Evolutionary conservation across 2,113 vertebrate genomes (phyloP).

Genomic region (Dinomys branickii): DNA sequence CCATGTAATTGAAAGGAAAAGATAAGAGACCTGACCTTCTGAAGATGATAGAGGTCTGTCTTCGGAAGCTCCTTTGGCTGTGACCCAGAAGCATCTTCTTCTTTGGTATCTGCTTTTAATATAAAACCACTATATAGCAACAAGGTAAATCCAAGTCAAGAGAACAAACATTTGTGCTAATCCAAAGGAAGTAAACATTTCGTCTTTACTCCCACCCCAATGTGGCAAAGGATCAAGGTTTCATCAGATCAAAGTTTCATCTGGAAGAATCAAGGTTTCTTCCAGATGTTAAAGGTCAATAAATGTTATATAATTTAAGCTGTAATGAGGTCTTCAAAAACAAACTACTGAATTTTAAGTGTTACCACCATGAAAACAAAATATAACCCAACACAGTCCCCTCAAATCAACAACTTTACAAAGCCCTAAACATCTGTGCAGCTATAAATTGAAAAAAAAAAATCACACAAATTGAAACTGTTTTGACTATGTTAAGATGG

Average conservation of each 20-base stretch:
- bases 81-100: constrained; percentile 83
- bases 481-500: constrained; percentile 17
- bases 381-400: not conserved
- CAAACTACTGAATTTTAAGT: constrained; percentile 49
- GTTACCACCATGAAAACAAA: constrained; percentile 34
- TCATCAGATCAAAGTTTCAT: constrained; percentile 18
- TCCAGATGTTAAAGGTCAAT: not conserved
- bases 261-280: not conserved
- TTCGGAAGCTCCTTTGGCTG: constrained; percentile 91
- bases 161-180: constrained; percentile 56
- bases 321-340: constrained; percentile 57
- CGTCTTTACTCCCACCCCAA: constrained; percentile 11
- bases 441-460: not conserved
- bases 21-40: constrained; percentile 89
- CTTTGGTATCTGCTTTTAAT: constrained; percentile 79
- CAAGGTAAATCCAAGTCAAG: constrained; percentile 51
- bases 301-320: constrained; percentile 20
- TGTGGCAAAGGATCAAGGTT: not conserved
- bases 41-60: constrained; percentile 96
- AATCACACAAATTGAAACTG: not conserved
- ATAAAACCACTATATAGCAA: constrained; percentile 70
- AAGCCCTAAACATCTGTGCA: constrained; percentile 10
- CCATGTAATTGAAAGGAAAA: constrained; percentile 47
- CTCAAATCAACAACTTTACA: constrained; percentile 21
- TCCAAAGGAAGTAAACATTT: constrained; percentile 23